Conservation (phyloP, 1,140 invertebrate species). For the Drosophila arizonae region DNA sequence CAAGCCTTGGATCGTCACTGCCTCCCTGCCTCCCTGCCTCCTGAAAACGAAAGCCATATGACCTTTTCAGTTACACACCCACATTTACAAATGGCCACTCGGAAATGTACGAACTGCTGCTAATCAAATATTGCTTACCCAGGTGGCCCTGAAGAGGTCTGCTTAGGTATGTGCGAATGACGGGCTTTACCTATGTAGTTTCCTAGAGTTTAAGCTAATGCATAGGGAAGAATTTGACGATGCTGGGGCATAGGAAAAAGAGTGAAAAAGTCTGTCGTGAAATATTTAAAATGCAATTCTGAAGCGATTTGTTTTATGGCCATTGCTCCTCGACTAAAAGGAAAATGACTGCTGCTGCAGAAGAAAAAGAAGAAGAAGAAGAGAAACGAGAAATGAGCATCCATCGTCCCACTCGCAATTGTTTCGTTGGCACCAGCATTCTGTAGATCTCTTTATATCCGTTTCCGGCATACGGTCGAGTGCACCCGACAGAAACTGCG, state of each 20-base stretch:
- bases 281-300: conserved; percentile 75
- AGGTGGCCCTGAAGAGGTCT: background rate
- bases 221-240: background rate
- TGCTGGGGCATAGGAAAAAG: conserved; percentile 4
- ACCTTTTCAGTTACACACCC: background rate
- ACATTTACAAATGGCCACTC: background rate
- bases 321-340: conserved; percentile 10
- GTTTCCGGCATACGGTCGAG: conserved; percentile 45
- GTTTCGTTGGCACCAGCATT: conserved; percentile 58
- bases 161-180: background rate
- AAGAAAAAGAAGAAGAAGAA: background rate
- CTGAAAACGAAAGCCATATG: too few species aligned
- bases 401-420: conserved; percentile 34
- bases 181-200: background rate
- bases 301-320: conserved; percentile 71
- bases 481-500: conserved; percentile 39
- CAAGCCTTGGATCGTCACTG: too few species aligned
- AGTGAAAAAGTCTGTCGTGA: conserved; percentile 39
- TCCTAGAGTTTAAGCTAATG: background rate
- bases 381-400: conserved; percentile 3
- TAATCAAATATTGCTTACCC: background rate
- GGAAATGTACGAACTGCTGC: background rate
- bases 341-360: conserved; percentile 6
- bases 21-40: too few species aligned
- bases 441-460: conserved; percentile 49